Evolutionary conservation across 2,797 vertebrate species (phyloP).

Genomic region (Hyperoplus immaculatus): DNA sequence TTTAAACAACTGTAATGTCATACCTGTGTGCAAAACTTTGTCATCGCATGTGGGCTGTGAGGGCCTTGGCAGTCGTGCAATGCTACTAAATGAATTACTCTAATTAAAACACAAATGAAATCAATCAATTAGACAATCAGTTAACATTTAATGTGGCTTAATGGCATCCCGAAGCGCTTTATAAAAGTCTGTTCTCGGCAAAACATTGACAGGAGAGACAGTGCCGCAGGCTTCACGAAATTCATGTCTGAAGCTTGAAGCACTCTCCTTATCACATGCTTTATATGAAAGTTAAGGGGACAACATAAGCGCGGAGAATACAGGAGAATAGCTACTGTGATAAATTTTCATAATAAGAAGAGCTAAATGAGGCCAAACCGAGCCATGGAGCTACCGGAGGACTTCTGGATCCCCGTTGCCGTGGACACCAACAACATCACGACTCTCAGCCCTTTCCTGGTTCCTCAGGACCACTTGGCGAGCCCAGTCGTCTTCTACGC

Average conservation of each 20-base stretch:
- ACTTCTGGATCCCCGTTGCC: constrained; percentile 85
- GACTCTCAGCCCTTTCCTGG: constrained; percentile 84
- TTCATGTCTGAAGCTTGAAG: constrained; percentile 12
- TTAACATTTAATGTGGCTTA: constrained; percentile 24
- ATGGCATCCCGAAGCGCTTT: not conserved
- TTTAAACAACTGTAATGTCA: not conserved
- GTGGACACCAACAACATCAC: constrained; percentile 85
- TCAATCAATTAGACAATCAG: constrained; percentile 16
- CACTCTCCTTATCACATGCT: constrained; percentile 3
- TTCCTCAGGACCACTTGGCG: constrained; percentile 87
- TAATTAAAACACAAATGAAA: constrained; percentile 19
- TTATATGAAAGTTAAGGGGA: constrained; percentile 1
- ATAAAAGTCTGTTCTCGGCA: constrained; percentile 33
- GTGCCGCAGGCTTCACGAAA: not conserved
- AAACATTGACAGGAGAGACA: not conserved
- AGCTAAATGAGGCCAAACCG: constrained; percentile 68
- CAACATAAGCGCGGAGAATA: not conserved
- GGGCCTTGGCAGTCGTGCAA: not conserved
- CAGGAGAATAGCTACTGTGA: not conserved
- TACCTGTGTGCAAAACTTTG: not conserved
- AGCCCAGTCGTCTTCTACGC: constrained; percentile 71
- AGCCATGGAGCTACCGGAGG: constrained; percentile 75
- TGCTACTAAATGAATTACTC: constrained; percentile 17
- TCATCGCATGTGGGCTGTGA: not conserved
- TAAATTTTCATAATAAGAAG: not conserved